Base-by-base conservation (phyloP, 2,888 invertebrate species). In the Cabera pusaria region DNA sequence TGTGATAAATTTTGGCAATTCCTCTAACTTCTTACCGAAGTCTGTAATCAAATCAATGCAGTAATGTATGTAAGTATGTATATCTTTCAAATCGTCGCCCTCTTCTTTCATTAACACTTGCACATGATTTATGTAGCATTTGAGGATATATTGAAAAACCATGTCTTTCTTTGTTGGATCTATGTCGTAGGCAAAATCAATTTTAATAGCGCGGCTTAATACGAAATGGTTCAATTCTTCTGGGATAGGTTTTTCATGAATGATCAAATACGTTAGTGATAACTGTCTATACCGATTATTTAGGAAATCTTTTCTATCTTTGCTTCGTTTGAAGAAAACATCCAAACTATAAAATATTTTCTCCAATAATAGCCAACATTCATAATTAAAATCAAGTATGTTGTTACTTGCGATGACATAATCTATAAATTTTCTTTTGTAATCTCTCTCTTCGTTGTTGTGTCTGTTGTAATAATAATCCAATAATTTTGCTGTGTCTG, bases 391-490 rank as follows among this genome's bases (percentile, higher is more conserved):
- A n/a, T 22, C 6, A 1, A 34, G 22, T 1, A 43, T 29, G 8
- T 33, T 22, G 7, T 47, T 36, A n/a, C 26, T 25, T 22, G 7
- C 2, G 26, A 33, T 12, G 10, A 47, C 1, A 3, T 12, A 8
- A 6, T 39, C 25, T 14, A 49, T 6, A 33, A 49, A 49, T 2
- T 2, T 1, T 20, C 11, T 18, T 36, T 42, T 49, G 5, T 12
- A 1, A 7, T 23, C 12, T 20, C n/a, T 27, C 6, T 6, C 5
- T 22, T 49, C 49, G 27, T 49, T 44, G 2, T 42, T 19, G 14
- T 44, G 44, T 9, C 61, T 59, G 0, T 60, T 54, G 28, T 64
- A 55, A 39, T 59, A 72, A 44, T 70, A 67, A 6, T 38, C 39
- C n/a, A 69, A 42, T n/a, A 67, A 32, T 4, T 33, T 49, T 33